Evolutionary conservation across 1,140 invertebrate genomes (phyloP), one percentile per base, ranked within the genome.

Genomic region (Drosophila pachea): DNA sequence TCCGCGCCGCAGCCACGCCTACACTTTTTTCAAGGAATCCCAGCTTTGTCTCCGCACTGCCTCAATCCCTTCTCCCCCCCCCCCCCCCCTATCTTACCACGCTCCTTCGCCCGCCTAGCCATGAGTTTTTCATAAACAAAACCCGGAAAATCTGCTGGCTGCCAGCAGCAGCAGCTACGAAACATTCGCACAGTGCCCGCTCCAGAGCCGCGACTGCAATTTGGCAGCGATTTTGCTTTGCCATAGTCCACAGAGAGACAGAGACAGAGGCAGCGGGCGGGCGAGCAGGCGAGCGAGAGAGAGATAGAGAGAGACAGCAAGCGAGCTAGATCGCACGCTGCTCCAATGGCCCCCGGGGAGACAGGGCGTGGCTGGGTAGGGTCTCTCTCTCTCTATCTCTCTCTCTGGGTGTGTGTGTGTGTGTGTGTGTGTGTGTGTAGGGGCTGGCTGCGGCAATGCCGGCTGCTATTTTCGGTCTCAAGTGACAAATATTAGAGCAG

Each of bases 401-500:
- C n/a, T n/a, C n/a, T n/a, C n/a, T n/a, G n/a, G n/a, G 22, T 22
- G 22, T 11, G 22, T 32, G 45, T 16, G 32, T 12, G 65, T 52
- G 12, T 11, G 22, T 22, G 22, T 11, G 22, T 32, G 45, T 16
- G 32, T 12, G 65, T 52, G 12, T 11, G 7, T 6, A 14, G 31
- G 50, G 6, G 48, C 16, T 16, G 16, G 11, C 22, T n/a, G 48
- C 6, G 8, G 49, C n/a, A 50, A 12, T 36, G 35, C 32, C n/a
- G 29, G 53, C 58, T 62, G 63, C 60, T 49, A 72, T 83, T 79
- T 86, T 86, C 73, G 81, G 81, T 84, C 79, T 84, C 79, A 76
- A 84, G 79, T 84, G 79, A 84, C 79, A 84, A 84, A 84, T 84
- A 84, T 84, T 84, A 84, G 81, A 84, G 81, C 76, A 84, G 79